Conservation (phyloP, 2,797 vertebrate genomes). For the Anas flavirostris region DNA sequence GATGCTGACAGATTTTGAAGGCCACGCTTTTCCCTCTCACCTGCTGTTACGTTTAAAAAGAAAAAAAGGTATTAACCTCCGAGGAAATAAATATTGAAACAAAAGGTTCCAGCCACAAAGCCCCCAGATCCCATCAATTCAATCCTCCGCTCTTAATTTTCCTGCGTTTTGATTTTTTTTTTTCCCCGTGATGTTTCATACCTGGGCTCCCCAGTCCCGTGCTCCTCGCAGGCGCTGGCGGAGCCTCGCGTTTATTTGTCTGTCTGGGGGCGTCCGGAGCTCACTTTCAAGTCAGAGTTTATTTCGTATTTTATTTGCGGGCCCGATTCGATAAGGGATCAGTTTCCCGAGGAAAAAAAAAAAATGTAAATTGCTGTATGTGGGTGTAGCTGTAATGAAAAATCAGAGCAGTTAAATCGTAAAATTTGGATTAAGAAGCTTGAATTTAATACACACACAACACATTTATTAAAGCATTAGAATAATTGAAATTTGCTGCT, state of each 20-base stretch:
- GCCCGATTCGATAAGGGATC: slow-evolving; percentile 28
- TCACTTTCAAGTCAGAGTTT: slow-evolving; percentile 24
- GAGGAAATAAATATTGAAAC: slow-evolving; percentile 72
- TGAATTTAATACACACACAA: slow-evolving; percentile 90
- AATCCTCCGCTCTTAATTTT: slow-evolving; percentile 49
- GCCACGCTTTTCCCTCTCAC: slow-evolving; percentile 38
- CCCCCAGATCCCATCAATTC: slow-evolving; percentile 52
- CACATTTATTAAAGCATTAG: slow-evolving; percentile 94
- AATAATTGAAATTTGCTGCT: slow-evolving; percentile 98
- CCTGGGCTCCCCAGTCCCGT: neutral
- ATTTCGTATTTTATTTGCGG: slow-evolving; percentile 28
- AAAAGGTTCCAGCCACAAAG: slow-evolving; percentile 65
- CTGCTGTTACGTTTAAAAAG: slow-evolving; percentile 71
- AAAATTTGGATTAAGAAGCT: slow-evolving; percentile 92
- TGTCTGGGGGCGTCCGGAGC: neutral
- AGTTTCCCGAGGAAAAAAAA: slow-evolving; percentile 27
- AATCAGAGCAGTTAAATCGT: slow-evolving; percentile 93
- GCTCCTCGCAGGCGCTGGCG: neutral
- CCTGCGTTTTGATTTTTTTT: neutral
- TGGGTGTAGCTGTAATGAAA: slow-evolving; percentile 92
- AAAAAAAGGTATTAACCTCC: slow-evolving; percentile 58
- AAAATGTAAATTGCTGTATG: slow-evolving; percentile 79
- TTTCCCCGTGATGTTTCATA: neutral
- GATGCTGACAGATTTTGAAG: slow-evolving; percentile 49
- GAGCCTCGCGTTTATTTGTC: neutral